Base-by-base conservation (phyloP, 2,797 vertebrate species). In the Moxostoma hubbsi region DNA sequence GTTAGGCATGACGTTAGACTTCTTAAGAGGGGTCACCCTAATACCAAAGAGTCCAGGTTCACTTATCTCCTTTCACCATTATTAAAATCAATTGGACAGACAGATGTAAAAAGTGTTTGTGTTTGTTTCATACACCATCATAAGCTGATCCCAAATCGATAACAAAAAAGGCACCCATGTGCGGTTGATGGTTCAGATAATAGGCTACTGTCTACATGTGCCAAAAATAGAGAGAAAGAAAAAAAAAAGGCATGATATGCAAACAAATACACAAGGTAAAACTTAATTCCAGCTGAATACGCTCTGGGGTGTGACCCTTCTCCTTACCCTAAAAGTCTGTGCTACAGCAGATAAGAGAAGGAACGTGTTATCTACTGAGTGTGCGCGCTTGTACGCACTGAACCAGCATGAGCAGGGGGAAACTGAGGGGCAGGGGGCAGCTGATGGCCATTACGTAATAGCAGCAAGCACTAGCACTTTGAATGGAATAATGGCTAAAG, bases 291-390 rank as follows among this genome's bases (percentile, higher is more conserved):
- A 85, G 84, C 77, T 80, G 78, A 80, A 76, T 71, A 11, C 24
- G 62, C 59, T 81, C 86, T 79, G 13, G 69, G 85, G 64, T 9
- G 86, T 80, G 85, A 85, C 86, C 75, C 16, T 50, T 66, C 77
- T 45, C 11, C 15, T 7, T 68, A 68, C 68, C 12, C 9, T 68
- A 53, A 69, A 51, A 86, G 73, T 82, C 67, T 64, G 79, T 59
- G 82, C 67, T 16, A 46, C 49, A 61, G 9, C 80, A 84, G 92
- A 94, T 94, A 92, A 93, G 85, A 74, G 69, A 43, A 47, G 46
- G 45, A 78, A 58, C 15, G 10, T 24, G 53, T 92, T 90, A 93
- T 92, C 91, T 85, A 7, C 11, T 13, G 6, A 61, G 65, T 51
- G 12, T 81, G 75, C 79, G 12, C 80, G 75, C 79, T n/a, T 82